These are phyloP conservation scores for Spea bombifrons DNA, from an alignment of 2,113 vertebrate genomes.

Conservation along the genomic window DNA sequence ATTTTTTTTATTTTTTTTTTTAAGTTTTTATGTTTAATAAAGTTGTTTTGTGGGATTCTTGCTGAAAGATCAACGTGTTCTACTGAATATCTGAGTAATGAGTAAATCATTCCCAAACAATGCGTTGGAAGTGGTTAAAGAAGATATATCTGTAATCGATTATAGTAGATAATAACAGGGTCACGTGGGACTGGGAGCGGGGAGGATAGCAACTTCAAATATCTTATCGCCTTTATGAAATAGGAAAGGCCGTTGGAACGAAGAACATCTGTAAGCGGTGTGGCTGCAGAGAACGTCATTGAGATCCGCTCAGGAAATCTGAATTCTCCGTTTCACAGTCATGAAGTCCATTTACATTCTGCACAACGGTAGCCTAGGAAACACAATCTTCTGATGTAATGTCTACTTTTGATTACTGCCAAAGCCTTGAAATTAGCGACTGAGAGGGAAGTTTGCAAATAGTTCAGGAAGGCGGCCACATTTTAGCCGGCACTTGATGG, in stretches of 20 bases:
- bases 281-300: neutral
- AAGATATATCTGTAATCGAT: neutral
- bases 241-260: neutral
- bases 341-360: neutral
- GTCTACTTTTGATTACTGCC: slow-evolving; percentile 26
- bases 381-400: slow-evolving; percentile 16
- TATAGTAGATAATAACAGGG: neutral
- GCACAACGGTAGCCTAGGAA: slow-evolving; percentile 15
- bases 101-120: neutral
- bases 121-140: neutral
- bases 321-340: neutral
- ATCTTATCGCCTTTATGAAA: neutral
- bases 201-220: neutral
- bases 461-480: neutral
- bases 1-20: no score
- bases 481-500: neutral
- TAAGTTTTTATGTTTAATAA: no score
- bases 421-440: neutral
- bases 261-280: slow-evolving; percentile 20
- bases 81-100: neutral
- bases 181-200: neutral
- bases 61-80: no score
- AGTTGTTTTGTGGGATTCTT: no score
- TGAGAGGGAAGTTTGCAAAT: neutral
- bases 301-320: neutral